phyloP scores from a whole-genome alignment of 2,888 invertebrate species.

The Drosophila demipolita region DNA sequence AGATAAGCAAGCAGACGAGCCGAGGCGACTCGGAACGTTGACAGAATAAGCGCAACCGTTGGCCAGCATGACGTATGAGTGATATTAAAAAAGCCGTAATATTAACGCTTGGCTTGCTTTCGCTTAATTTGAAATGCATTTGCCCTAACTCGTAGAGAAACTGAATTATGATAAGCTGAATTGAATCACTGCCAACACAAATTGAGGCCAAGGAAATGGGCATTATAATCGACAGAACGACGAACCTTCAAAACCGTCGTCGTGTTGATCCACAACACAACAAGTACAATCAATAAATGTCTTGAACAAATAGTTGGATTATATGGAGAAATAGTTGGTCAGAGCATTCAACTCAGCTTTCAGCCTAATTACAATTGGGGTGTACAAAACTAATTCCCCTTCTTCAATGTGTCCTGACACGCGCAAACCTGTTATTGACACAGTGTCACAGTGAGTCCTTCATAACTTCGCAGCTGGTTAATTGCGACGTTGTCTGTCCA shows the following conservation, averaged over 20 bases:
- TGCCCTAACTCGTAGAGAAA: constrained; percentile 4
- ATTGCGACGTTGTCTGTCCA: background rate
- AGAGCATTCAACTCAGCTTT: constrained; percentile 23
- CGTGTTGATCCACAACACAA: background rate
- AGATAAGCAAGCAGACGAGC: constrained; percentile 25
- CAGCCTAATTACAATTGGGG: constrained; percentile 54
- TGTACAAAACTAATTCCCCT: background rate
- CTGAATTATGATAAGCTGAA: constrained; percentile 39
- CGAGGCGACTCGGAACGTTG: constrained; percentile 21
- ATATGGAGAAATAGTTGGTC: constrained; percentile 15
- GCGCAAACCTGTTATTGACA: background rate
- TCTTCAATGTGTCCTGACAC: background rate
- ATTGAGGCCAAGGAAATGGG: constrained; percentile 22
- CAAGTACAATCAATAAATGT: constrained; percentile 37
- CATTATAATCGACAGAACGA: constrained; percentile 16
- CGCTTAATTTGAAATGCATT: constrained; percentile 51
- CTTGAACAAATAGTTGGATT: constrained; percentile 14
- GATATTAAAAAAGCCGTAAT: constrained; percentile 64
- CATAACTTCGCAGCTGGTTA: background rate
- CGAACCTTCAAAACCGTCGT: background rate
- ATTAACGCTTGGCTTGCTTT: constrained; percentile 36
- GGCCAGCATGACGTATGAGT: constrained; percentile 59
- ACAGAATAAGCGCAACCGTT: constrained; percentile 34
- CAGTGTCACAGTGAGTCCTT: background rate
- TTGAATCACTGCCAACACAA: constrained; percentile 12